Conservation (phyloP, 2,113 vertebrate species). For the Larimichthys crocea region DNA sequence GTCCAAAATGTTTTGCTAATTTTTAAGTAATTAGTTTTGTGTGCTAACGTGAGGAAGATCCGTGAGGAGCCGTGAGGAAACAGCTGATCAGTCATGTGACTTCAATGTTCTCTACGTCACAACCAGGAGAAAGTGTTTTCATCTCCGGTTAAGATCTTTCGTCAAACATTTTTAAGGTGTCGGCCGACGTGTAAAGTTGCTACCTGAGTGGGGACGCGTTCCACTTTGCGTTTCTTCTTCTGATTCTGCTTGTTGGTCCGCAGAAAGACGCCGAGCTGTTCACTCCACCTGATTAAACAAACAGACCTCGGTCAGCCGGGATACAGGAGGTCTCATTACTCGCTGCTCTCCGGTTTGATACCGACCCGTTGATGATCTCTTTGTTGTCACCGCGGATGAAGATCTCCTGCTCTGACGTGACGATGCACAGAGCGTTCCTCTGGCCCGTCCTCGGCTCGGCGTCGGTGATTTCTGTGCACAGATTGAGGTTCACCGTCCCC, state of each 20-base stretch:
- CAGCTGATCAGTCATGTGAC: too few species aligned
- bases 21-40: too few species aligned
- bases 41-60: too few species aligned
- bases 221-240: slow-evolving; percentile 80
- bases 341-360: neutral
- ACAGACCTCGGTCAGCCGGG: neutral
- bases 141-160: too few species aligned
- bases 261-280: slow-evolving; percentile 72
- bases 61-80: too few species aligned
- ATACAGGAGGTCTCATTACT: neutral
- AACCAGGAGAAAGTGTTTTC: too few species aligned
- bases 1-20: too few species aligned
- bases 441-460: slow-evolving; percentile 79
- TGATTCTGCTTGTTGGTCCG: slow-evolving; percentile 69
- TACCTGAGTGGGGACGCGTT: slow-evolving; percentile 69
- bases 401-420: slow-evolving; percentile 71
- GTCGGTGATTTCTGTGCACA: slow-evolving; percentile 72
- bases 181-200: neutral
- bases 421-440: slow-evolving; percentile 76
- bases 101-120: too few species aligned
- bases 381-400: slow-evolving; percentile 80
- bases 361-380: slow-evolving; percentile 81
- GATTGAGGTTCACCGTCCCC: slow-evolving; percentile 78
- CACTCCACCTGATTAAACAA: slow-evolving; percentile 75
- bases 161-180: too few species aligned